Evolutionary conservation across 2,888 invertebrate genomes (phyloP).

Genomic region (Drosophila kuntzei): DNA sequence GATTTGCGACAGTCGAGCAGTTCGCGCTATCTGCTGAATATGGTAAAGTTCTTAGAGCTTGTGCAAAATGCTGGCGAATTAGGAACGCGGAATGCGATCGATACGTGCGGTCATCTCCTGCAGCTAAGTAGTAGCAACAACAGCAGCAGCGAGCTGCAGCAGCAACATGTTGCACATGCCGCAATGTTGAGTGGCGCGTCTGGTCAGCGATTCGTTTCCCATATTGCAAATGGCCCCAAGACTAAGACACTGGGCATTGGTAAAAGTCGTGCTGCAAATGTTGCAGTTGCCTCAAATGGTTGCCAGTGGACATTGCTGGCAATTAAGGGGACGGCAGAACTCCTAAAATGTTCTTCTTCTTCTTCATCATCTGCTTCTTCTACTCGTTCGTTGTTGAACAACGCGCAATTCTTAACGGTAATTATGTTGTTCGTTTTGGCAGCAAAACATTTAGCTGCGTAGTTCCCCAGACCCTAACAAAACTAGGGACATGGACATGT

Average conservation of each 20-base stretch:
- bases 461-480: slow-evolving; percentile 33
- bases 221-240: slow-evolving; percentile 75
- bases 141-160: slow-evolving; percentile 18
- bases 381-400: slow-evolving; percentile 28
- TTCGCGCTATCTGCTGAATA: slow-evolving; percentile 72
- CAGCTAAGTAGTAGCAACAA: slow-evolving; percentile 57
- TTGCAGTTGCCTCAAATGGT: slow-evolving; percentile 62
- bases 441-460: slow-evolving; percentile 78
- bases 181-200: slow-evolving; percentile 72
- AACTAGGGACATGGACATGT: background rate
- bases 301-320: slow-evolving; percentile 70
- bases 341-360: slow-evolving; percentile 46
- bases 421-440: slow-evolving; percentile 82
- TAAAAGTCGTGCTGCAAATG: slow-evolving; percentile 57
- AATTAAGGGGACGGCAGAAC: slow-evolving; percentile 67
- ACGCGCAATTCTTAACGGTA: slow-evolving; percentile 80
- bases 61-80: slow-evolving; percentile 78
- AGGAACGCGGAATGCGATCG: slow-evolving; percentile 82
- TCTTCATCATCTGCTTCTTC: slow-evolving; percentile 3
- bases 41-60: slow-evolving; percentile 63
- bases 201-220: slow-evolving; percentile 81
- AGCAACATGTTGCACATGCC: slow-evolving; percentile 78
- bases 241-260: slow-evolving; percentile 14
- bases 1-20: slow-evolving; percentile 79
- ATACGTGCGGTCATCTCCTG: slow-evolving; percentile 78